These are phyloP conservation scores for Stigmatopora argus DNA, from an alignment of 2,113 vertebrate species.

Conservation along the genomic window DNA sequence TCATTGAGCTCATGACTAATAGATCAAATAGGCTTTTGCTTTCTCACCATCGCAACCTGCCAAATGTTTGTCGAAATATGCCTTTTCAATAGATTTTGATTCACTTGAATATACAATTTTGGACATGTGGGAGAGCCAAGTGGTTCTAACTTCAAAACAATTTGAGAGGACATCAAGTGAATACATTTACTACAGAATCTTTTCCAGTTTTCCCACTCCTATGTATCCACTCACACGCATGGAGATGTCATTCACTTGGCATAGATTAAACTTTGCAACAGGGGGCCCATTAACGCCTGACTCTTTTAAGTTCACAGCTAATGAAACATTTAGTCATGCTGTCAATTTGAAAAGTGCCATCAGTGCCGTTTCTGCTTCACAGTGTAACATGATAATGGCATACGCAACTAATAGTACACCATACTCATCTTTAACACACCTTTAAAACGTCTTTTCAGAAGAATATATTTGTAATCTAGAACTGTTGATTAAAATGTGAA, in stretches of 20 bases:
- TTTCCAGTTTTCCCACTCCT: constrained; percentile 53
- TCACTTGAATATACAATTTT: not conserved
- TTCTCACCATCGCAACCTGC: not conserved
- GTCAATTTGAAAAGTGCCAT: not conserved
- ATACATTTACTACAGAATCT: not conserved
- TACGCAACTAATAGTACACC: not conserved
- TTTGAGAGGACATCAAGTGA: not conserved
- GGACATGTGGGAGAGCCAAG: not conserved
- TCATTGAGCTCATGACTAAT: constrained; percentile 55
- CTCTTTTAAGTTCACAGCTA: not conserved
- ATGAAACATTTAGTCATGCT: not conserved
- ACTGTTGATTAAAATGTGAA: no score
- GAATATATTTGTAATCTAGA: no score
- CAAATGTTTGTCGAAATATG: not conserved
- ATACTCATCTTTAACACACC: not conserved
- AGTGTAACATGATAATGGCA: not conserved
- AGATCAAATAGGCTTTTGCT: constrained; percentile 32
- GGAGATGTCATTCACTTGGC: constrained; percentile 40
- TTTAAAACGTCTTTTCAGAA: no score
- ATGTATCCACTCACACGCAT: constrained; percentile 30
- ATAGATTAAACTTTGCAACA: constrained; percentile 1
- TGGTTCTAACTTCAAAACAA: not conserved
- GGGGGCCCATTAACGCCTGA: not conserved
- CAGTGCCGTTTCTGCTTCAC: not conserved
- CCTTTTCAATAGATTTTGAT: not conserved